Base-by-base conservation (phyloP, 1,140 invertebrate species). In the Ptiloglossa arizonensis region DNA sequence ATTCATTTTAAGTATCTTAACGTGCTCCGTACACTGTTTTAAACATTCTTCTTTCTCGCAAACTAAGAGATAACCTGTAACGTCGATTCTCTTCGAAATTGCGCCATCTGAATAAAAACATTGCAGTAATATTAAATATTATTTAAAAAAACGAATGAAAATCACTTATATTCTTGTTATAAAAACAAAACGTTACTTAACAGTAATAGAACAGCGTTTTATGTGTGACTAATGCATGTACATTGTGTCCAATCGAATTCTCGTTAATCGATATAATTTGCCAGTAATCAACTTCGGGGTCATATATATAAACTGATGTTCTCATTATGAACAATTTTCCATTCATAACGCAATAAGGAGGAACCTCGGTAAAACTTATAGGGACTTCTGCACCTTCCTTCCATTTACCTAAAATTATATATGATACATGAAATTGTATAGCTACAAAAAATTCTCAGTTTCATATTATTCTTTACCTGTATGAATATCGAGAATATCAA, bases 401-500 rank as follows among this genome's bases (percentile, higher is more conserved):
- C 89, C 85, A 89, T 13, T 15, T 22, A 35, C 79, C 87, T 87
- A 29, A 64, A 41, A 48, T 52, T 5, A 38, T 75, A 69, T 17
- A 22, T n/a, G 5, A 11, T 35, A 8, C 2, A 6, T 27, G 6
- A 13, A 59, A 35, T 59, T 46, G 29, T 59, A 54, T 8, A 15
- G 15, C 2, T 15, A 35, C 2, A 32, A 38, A 35, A 56, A 41
- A 15, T 52, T 15, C 6, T 1, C 5, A 0, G 15, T 54, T 60
- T 54, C 3, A 17, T n/a, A 27, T 24, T 4, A 35, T 38, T 17
- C 35, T 32, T 77, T 52, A 87, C 88, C 83, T 52, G 82, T 83
- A 59, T 87, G 63, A 60, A 89, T 66, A 60, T 90, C 41, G 5
- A 87, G 82, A 17, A 88, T 81, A 54, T 85, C 63, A 22, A 88